phyloP scores from a whole-genome alignment of 2,113 vertebrate species.

The Sinocyclocheilus anophthalmus region DNA sequence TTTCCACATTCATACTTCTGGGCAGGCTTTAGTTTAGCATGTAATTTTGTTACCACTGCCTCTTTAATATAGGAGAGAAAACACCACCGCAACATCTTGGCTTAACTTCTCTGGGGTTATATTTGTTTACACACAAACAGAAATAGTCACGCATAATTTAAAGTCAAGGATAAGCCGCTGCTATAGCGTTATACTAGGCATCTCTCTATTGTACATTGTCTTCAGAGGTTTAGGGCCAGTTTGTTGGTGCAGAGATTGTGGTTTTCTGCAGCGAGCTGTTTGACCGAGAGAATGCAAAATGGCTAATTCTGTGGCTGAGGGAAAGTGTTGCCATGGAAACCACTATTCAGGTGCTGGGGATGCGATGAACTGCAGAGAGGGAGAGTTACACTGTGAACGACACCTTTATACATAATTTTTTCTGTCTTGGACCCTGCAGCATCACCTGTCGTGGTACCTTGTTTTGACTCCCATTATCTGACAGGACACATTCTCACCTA shows the following conservation, averaged over 20 bases:
- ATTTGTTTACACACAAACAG: conserved; percentile 35
- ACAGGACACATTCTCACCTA: conserved; percentile 27
- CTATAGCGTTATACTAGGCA: background rate
- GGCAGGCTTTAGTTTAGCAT: conserved; percentile 32
- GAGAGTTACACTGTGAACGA: conserved; percentile 13
- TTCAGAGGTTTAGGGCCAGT: conserved; percentile 16
- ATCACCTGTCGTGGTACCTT: background rate
- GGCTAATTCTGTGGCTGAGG: conserved; percentile 31
- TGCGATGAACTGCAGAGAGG: conserved; percentile 26
- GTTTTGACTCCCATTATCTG: conserved; percentile 30
- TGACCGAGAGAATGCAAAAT: conserved; percentile 15
- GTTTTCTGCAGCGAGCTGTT: conserved; percentile 21
- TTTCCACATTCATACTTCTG: background rate
- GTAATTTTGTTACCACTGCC: conserved; percentile 37
- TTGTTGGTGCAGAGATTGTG: conserved; percentile 33
- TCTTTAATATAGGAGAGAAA: conserved; percentile 44
- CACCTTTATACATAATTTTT: conserved; percentile 36
- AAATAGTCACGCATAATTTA: conserved; percentile 54
- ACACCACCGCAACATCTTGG: conserved; percentile 39
- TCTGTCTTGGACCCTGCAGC: conserved; percentile 12
- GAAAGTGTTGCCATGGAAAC: conserved; percentile 58
- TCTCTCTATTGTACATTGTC: background rate
- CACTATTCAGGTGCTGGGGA: conserved; percentile 50
- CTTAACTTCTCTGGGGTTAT: conserved; percentile 13
- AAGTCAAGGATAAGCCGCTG: conserved; percentile 6